Evolutionary conservation across 1,140 invertebrate species (phyloP).

Genomic region (Drosophila guanche): DNA sequence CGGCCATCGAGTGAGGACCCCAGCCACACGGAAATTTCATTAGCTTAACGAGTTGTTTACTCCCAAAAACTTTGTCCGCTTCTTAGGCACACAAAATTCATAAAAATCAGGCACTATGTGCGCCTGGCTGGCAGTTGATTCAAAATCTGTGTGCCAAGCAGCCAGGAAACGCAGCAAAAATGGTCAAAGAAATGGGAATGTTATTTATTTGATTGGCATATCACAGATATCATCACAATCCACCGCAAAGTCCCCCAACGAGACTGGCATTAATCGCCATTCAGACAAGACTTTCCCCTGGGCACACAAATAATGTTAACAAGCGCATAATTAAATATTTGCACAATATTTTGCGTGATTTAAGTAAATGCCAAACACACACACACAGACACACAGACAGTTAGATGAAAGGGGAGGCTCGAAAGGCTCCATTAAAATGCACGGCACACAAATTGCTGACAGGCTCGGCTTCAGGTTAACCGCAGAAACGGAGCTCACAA

Average conservation of each 20-base stretch:
- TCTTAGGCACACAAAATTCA: conserved; percentile 8
- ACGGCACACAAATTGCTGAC: conserved; percentile 53
- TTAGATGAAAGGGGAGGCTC: conserved; percentile 25
- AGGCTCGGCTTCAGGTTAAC: conserved; percentile 29
- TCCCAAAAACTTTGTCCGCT: conserved; percentile 49
- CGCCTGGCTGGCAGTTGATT: conserved; percentile 5
- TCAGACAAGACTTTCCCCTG: conserved; percentile 13
- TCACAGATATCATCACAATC: conserved; percentile 13
- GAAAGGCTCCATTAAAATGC: conserved; percentile 61
- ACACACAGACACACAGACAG: no score
- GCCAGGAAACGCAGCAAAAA: neutral
- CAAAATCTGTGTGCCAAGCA: neutral
- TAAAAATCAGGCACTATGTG: conserved; percentile 22
- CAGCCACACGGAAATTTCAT: conserved; percentile 66
- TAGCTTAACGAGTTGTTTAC: conserved; percentile 78
- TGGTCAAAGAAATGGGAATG: neutral
- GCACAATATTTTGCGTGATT: conserved; percentile 75
- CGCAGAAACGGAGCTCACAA: conserved; percentile 61
- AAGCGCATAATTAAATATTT: conserved; percentile 79
- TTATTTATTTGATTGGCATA: neutral
- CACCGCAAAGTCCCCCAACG: neutral
- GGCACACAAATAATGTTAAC: conserved; percentile 72
- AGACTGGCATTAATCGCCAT: conserved; percentile 47
- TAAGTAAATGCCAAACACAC: conserved; percentile 70
- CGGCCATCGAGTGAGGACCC: conserved; percentile 38